These are phyloP conservation scores for Eublepharis macularius DNA, from an alignment of 2,113 vertebrate genomes.

Conservation along the genomic window DNA sequence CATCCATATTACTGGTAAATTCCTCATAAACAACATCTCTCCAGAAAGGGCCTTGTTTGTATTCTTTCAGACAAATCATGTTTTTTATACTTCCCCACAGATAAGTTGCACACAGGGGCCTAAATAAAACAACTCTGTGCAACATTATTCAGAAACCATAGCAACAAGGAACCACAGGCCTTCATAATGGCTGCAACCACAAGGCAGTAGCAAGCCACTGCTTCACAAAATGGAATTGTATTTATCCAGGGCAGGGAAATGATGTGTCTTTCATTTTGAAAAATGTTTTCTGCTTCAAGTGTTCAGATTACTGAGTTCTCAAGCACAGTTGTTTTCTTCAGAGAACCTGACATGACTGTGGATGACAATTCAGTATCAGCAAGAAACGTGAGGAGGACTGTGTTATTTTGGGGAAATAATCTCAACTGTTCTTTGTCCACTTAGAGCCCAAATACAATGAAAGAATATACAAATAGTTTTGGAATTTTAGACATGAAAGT, in stretches of 20 bases:
- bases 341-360: not conserved
- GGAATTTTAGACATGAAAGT: not conserved
- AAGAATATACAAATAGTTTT: not conserved
- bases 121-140: slow-evolving; percentile 12
- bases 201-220: not conserved
- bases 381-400: not conserved
- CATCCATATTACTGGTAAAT: not conserved
- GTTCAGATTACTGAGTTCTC: not conserved
- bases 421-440: not conserved
- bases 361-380: not conserved
- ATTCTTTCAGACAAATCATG: slow-evolving; percentile 9
- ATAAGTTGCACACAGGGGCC: not conserved
- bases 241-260: not conserved
- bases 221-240: not conserved
- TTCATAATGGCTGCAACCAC: slow-evolving; percentile 22
- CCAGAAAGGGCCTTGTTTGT: not conserved
- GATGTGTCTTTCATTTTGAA: not conserved
- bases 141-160: slow-evolving; percentile 13
- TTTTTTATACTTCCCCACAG: slow-evolving; percentile 21
- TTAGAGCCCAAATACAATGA: not conserved
- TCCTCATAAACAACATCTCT: not conserved
- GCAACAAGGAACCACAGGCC: slow-evolving; percentile 15
- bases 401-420: not conserved
- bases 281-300: not conserved
- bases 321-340: not conserved